Evolutionary conservation across 2,797 vertebrate species (phyloP).

Genomic region (Anomalospiza imberbis): DNA sequence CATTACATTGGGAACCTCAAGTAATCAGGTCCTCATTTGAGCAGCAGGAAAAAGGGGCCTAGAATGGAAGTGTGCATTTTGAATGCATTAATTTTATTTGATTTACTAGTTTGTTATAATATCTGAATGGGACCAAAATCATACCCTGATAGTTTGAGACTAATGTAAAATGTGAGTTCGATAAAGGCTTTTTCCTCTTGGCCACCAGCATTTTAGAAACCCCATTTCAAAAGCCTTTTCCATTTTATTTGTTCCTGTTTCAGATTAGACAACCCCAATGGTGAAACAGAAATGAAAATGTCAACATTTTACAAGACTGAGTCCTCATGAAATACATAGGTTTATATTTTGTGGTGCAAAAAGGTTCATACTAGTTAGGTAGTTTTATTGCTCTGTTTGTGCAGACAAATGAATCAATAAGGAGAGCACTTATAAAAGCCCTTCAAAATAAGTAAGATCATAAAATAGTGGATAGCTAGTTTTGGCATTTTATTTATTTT

Average conservation of each 20-base stretch:
- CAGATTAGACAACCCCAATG: conserved; percentile 5
- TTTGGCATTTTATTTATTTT: conserved; percentile 58
- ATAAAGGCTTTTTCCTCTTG: background rate
- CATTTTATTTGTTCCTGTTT: background rate
- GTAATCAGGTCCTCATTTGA: background rate
- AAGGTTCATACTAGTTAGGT: conserved; percentile 7
- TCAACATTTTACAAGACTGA: conserved; percentile 33
- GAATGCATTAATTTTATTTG: background rate
- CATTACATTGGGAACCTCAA: background rate
- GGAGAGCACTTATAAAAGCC: conserved; percentile 52
- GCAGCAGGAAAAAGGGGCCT: background rate
- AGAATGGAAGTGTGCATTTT: background rate
- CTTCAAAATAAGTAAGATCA: conserved; percentile 40
- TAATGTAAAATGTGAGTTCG: background rate
- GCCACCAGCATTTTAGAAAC: background rate
- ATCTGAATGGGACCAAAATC: background rate
- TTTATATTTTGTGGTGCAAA: conserved; percentile 64
- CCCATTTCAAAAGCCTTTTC: background rate
- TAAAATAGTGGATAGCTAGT: conserved; percentile 35
- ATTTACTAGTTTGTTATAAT: background rate
- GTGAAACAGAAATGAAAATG: conserved; percentile 42
- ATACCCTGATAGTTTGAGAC: background rate
- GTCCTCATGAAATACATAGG: conserved; percentile 48
- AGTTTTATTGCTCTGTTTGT: conserved; percentile 52
- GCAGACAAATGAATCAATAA: conserved; percentile 64